Evolutionary conservation across 2,113 vertebrate genomes (phyloP), one percentile per base, ranked within the genome.

Genomic region (Todiramphus chloris): DNA sequence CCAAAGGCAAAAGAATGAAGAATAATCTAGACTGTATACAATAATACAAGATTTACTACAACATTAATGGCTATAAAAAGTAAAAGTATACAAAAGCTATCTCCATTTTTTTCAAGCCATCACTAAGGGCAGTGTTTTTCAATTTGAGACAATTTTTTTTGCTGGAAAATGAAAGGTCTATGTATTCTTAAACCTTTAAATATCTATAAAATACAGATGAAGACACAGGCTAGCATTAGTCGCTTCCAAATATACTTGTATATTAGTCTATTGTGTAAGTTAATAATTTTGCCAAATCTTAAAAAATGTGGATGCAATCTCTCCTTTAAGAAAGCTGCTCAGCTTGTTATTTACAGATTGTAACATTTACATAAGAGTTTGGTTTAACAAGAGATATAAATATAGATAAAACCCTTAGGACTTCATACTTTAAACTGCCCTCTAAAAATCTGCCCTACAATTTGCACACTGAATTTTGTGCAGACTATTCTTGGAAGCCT

Each of bases 1-100:
- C 99, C 98, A 98, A 98, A 97, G 98, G 98, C 98, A 98, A 98
- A 98, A 98, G 98, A 98, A 98, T 98, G 98, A 98, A 98, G 98
- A 98, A 97, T 95, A 97, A 97, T 97, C 97, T 97, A 95, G 96
- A 96, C 95, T 96, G 93, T 92, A 96, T 87, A 97, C 89, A 96
- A 97, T 97, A 97, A 96, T 86, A 94, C 87, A 95, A 98, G 97
- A 97, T 97, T 97, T 96, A 97, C 96, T 83, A 96, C 96, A 97
- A 96, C 97, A 96, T 96, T 97, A 95, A 96, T 90, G 93, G 94
- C 97, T 97, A 97, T 97, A 95, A 97, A 98, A 97, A 97, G 97
- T 87, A 96, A 96, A 96, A 93, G 79, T 96, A 91, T 87, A 97
- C 94, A 97, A 96, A 97, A 98, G 95, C 96, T 77, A 96, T 95